These are phyloP conservation scores for Ochropacha duplaris DNA, from an alignment of 2,888 invertebrate genomes.

Conservation along the genomic window DNA sequence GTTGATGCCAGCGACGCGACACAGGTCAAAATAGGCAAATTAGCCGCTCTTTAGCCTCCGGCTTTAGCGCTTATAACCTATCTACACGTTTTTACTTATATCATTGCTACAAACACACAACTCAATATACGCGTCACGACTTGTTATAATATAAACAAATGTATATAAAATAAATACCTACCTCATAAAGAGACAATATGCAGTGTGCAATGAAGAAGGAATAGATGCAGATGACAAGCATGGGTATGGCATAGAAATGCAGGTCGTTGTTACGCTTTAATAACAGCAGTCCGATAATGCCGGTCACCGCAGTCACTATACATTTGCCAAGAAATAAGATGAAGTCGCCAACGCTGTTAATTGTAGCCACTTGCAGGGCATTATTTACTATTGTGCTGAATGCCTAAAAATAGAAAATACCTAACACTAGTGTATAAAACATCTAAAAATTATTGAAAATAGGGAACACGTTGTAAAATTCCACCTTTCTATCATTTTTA, in stretches of 20 bases:
- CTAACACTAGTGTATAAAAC: too few relatives aligned
- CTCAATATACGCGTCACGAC: too few relatives aligned
- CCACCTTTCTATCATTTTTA: too few relatives aligned
- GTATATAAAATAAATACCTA: slow-evolving; percentile 62
- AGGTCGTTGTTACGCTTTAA: slow-evolving; percentile 88
- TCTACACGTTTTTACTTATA: too few relatives aligned
- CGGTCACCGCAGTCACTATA: slow-evolving; percentile 91
- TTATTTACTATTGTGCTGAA: slow-evolving; percentile 93
- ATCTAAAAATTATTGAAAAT: too few relatives aligned
- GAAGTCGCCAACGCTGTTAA: slow-evolving; percentile 96
- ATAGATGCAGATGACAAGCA: slow-evolving; percentile 91
- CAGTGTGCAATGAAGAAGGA: slow-evolving; percentile 97
- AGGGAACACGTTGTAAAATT: too few relatives aligned
- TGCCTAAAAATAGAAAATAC: slow-evolving; percentile 83
- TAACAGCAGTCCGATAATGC: slow-evolving; percentile 88
- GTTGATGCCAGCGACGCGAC: too few relatives aligned
- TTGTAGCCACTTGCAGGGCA: slow-evolving; percentile 93
- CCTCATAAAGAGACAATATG: slow-evolving; percentile 96
- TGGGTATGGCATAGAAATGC: slow-evolving; percentile 93
- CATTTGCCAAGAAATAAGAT: slow-evolving; percentile 94
- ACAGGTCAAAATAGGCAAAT: too few relatives aligned
- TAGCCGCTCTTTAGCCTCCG: too few relatives aligned
- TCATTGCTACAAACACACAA: too few relatives aligned
- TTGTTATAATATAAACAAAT: not conserved
- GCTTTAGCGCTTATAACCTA: too few relatives aligned